These are phyloP conservation scores for Zosterops pallidus DNA, from an alignment of 2,113 vertebrate genomes.

Conservation along the genomic window DNA sequence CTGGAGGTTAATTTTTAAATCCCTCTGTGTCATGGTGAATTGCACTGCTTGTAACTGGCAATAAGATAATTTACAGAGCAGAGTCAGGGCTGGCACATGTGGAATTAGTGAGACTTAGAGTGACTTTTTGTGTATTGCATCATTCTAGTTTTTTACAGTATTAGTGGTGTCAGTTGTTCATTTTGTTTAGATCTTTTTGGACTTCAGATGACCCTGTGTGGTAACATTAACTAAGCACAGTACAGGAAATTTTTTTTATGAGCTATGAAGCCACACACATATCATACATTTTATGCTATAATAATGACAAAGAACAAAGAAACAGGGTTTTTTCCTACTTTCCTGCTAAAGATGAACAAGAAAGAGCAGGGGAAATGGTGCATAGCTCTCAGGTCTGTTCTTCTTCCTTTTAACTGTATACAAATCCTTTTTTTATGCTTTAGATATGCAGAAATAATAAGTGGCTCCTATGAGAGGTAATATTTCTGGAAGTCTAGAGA, in stretches of 20 bases:
- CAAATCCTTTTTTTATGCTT: neutral
- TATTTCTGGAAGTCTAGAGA: slow-evolving; percentile 16
- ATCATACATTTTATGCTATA: neutral
- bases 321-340: neutral
- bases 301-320: neutral
- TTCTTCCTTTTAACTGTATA: neutral
- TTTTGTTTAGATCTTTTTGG: slow-evolving; percentile 1
- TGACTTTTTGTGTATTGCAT: neutral
- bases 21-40: slow-evolving; percentile 28
- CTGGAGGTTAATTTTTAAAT: slow-evolving; percentile 51
- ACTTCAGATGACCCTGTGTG: neutral
- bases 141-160: neutral
- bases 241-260: neutral
- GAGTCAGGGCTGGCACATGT: neutral
- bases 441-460: slow-evolving; percentile 28
- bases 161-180: neutral
- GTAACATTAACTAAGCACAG: neutral
- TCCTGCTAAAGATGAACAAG: neutral
- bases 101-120: neutral
- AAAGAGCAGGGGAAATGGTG: neutral
- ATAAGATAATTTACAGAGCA: neutral
- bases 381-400: neutral
- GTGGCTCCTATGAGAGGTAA: neutral
- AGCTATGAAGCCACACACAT: neutral
- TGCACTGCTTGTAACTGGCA: slow-evolving; percentile 21